Base-by-base conservation (phyloP, 2,113 vertebrate species). In the Ondatra zibethicus region DNA sequence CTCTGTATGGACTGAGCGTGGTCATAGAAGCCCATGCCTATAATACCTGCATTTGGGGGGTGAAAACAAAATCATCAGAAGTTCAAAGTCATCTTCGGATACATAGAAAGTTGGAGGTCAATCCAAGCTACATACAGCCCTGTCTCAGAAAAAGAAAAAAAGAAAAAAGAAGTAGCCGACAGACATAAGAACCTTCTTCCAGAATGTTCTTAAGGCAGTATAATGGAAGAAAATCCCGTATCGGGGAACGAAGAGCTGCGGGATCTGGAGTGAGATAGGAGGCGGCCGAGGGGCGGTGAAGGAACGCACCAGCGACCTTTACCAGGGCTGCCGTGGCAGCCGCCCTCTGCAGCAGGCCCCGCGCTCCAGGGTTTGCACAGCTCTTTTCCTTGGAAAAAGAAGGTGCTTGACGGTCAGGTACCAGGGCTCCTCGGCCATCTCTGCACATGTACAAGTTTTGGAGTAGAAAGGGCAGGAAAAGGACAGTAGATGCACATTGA, bases 301-400 rank as follows among this genome's bases (percentile, higher is more conserved):
- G 97, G 98, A 98, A 97, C 97, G 94, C 50, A 68, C 88, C 93
- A 92, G 97, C 96, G 96, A 87, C 87, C 97, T 97, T 98, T 92
- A 93, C 98, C 95, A 93, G 93, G 96, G 97, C 89, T 66, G 90
- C 98, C 89, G 42, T 72, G 96, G 92, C 78, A 88, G 98, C 88
- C 0, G 25, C 96, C 98, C 97, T 97, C 90, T 96, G 58, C 36
- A 85, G 86, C 94, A 98, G 89, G 92, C 97, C 96, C 90, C 94
- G 29, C 91, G 93, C 97, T 97, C 97, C 89, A 92, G 85, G 97
- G 88, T 52, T 93, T 97, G 21, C 70, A 88, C 29, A 77, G 93
- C 97, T 97, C 93, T 94, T 98, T 97, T 94, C 92, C 66, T 96
- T 98, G 96, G 77, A 97, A 97, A 95, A 47, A 63, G 73, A 97